Conservation (phyloP, 2,113 vertebrate species). For the Aspidoscelis tigris region DNA sequence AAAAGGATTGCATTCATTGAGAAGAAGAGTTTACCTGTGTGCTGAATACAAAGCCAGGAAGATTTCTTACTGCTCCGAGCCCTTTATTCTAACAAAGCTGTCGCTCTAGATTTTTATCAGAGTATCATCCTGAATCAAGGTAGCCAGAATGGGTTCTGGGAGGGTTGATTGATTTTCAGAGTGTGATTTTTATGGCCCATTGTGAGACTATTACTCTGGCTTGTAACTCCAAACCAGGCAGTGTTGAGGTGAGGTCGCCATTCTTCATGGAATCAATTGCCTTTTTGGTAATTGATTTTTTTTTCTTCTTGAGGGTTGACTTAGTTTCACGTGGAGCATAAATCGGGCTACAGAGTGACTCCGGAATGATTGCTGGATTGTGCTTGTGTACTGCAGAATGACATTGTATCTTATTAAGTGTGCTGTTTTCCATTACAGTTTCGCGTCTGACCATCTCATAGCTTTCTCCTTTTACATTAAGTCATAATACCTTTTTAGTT, state of each 20-base stretch:
- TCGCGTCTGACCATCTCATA: not conserved
- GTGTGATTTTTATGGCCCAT: slow-evolving; percentile 26
- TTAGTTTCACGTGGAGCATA: slow-evolving; percentile 43
- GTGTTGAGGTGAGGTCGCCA: slow-evolving; percentile 23
- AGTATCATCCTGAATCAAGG: slow-evolving; percentile 43
- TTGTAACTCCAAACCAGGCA: slow-evolving; percentile 8
- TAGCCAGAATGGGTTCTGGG: slow-evolving; percentile 42
- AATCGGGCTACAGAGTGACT: slow-evolving; percentile 36
- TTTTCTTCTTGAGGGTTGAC: slow-evolving; percentile 39
- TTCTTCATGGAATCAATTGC: slow-evolving; percentile 33
- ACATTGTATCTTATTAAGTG: not conserved
- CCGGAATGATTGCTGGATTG: slow-evolving; percentile 4
- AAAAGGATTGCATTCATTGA: slow-evolving; percentile 32
- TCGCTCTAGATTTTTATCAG: slow-evolving; percentile 51
- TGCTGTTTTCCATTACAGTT: not conserved
- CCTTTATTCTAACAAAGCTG: slow-evolving; percentile 36
- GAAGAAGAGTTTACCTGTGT: slow-evolving; percentile 44
- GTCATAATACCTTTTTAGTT: no score
- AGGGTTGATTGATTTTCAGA: slow-evolving; percentile 51
- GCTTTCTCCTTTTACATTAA: not conserved
- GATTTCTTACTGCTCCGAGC: slow-evolving; percentile 40
- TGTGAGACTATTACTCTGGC: rapidly evolving
- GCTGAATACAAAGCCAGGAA: slow-evolving; percentile 45
- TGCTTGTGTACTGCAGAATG: not conserved
- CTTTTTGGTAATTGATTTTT: slow-evolving; percentile 44